phyloP scores from a whole-genome alignment of 2,888 invertebrate genomes.

The Ecdyonurus torrentis region DNA sequence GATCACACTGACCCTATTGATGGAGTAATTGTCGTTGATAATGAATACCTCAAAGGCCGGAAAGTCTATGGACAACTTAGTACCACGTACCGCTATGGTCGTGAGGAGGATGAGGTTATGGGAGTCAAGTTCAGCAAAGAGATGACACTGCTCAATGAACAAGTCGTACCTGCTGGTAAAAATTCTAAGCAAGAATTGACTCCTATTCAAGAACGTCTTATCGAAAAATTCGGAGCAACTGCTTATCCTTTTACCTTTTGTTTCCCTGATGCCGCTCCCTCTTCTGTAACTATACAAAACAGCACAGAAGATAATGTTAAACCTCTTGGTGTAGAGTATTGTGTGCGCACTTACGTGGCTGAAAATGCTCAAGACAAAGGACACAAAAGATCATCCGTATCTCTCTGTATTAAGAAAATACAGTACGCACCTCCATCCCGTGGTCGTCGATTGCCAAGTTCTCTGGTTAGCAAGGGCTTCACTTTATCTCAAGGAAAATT shows the following conservation, averaged over 20 bases:
- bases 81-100: conserved; percentile 81
- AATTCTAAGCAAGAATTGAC: conserved; percentile 57
- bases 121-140: conserved; percentile 87
- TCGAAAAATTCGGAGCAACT: conserved; percentile 65
- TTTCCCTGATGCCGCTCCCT: conserved; percentile 66
- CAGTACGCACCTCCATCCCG: conserved; percentile 53
- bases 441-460: conserved; percentile 65
- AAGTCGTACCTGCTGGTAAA: conserved; percentile 39
- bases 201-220: conserved; percentile 58
- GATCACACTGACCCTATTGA: conserved; percentile 85
- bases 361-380: conserved; percentile 70
- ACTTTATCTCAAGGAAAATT: conserved; percentile 83
- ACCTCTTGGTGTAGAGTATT: conserved; percentile 71
- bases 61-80: conserved; percentile 57
- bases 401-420: conserved; percentile 71
- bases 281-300: conserved; percentile 67
- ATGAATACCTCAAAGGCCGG: conserved; percentile 73
- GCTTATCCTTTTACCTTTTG: conserved; percentile 71
- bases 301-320: conserved; percentile 74
- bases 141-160: conserved; percentile 58
- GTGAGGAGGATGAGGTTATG: conserved; percentile 91
- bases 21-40: conserved; percentile 74
- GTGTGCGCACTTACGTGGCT: conserved; percentile 64
- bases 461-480: conserved; percentile 79
- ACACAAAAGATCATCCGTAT: conserved; percentile 72